Base-by-base conservation (phyloP, 1,140 invertebrate genomes). In the Cecropterus lyciades region DNA sequence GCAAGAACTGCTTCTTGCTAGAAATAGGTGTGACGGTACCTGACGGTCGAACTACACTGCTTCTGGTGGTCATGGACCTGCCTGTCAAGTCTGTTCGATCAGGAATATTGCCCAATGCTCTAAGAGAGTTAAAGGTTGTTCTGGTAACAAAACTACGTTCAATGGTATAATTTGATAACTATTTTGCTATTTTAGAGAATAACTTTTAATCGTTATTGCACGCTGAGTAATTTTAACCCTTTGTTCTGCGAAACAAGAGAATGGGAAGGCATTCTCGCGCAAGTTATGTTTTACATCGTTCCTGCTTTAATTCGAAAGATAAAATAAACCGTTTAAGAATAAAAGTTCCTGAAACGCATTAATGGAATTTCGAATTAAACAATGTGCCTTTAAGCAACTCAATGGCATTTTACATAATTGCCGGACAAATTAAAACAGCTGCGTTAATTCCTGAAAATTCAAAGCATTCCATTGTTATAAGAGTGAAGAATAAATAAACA, bases 391-490 rank as follows among this genome's bases (percentile, higher is more conserved):
- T 20, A 51, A 43, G 9, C 33, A 37, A 37, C 33, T 37, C 10
- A 37, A 43, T 43, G 14, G 46, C 27, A 62, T 49, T 62, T 33
- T 49, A 46, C 48, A 65, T 51, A 11, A 46, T 17, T 59, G 45
- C 33, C 10, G 11, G 55, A 57, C 45, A 67, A 57, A 66, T 56
- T 66, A 51, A 62, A 65, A 49, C n/a, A 3, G 20, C 17, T 42
- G 1, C 45, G 45, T 48, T n/a, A 24, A 62, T 62, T 43, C 11
- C 46, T 11, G 30, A 62, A 62, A 62, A 62, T 62, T 20, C 30
- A 10, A 51, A 62, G n/a, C n/a, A 62, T 62, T 33, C 57, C 30
- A 63, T 63, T 67, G 49, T 55, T 46, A 52, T 27, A 40, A 10
- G 17, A 49, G 13, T 13, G 16, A 51, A 13, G 16, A 3, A 15